These are phyloP conservation scores for Bettongia penicillata DNA, from an alignment of 2,113 vertebrate species.

Conservation along the genomic window DNA sequence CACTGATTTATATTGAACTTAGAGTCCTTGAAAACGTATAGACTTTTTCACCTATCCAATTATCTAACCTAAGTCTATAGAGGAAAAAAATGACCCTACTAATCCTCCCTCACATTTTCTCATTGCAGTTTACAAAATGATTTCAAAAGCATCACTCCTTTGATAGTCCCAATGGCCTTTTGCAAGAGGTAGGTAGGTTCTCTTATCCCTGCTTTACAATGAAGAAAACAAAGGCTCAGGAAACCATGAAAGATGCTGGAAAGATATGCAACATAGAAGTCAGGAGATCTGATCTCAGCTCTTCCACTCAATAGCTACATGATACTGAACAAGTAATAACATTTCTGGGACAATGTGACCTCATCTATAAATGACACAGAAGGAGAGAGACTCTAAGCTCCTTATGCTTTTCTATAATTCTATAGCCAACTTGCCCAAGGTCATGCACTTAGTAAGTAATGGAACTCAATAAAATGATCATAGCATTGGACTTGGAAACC, in stretches of 20 bases:
- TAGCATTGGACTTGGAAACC: neutral
- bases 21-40: neutral
- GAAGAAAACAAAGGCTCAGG: neutral
- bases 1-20: neutral
- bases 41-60: neutral
- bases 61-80: neutral
- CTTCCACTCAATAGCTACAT: neutral
- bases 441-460: neutral
- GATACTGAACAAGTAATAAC: neutral
- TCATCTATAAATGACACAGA: neutral
- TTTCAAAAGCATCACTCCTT: neutral
- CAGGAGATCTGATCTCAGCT: neutral
- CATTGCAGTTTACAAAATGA: neutral
- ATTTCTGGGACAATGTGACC: neutral
- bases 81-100: neutral
- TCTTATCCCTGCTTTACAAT: neutral
- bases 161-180: no score
- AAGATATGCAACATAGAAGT: neutral
- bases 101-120: neutral
- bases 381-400: neutral
- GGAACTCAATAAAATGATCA: neutral
- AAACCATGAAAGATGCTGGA: neutral
- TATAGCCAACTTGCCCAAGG: neutral
- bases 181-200: neutral
- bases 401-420: neutral